Evolutionary conservation across 2,888 invertebrate species (phyloP), one percentile per base, ranked within the genome.

Genomic region (Eucriotettix oculatus): DNA sequence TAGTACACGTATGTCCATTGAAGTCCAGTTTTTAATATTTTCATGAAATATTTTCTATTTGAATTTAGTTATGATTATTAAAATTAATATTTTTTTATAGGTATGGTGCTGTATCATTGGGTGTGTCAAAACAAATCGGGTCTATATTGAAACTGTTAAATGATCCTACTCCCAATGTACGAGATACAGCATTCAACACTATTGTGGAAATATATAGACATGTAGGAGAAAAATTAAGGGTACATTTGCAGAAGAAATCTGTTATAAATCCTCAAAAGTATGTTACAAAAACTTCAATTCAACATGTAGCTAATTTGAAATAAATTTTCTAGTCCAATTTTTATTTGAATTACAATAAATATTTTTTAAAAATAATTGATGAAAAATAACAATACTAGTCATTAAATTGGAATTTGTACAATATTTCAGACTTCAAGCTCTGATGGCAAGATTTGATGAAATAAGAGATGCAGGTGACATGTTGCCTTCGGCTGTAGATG

Each of bases 181-280:
- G 96, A 16, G 95, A 96, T 71, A 86, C 90, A 9, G 92, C 95
- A 7, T 80, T 88, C 71, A 84, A 83, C 67, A 86, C 94, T 10
- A 73, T 96, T 56, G 87, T 92, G 52, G 92, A 94, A 71, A 85
- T 95, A 54, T 97, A 96, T 72, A 83, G 90, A 69, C 93, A 95
- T 75, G 92, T 94, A 59, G 93, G 93, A 69, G 96, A 96, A 71
- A 83, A 87, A 71, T 77, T 96, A 64, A 75, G 92, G 67, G 75
- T 79, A 57, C 95, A 96, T 72, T 75, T 96, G 65, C 82, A 86
- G 69, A 86, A 86, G 71, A 90, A 91, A 48, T 48, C 14, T 5
- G 9, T 3, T 48, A 14, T 48, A 48, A 48, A 48, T 14, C 14
- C 12, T 48, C n/a, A 48, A 2, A 48, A n/a, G 48, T 48, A 48